Percentiles rank a stretch among this genome's conserved stretches.
These are phyloP conservation scores for Butorides virescens DNA, from an alignment of 2,113 vertebrate genomes.

Conservation along the genomic window DNA sequence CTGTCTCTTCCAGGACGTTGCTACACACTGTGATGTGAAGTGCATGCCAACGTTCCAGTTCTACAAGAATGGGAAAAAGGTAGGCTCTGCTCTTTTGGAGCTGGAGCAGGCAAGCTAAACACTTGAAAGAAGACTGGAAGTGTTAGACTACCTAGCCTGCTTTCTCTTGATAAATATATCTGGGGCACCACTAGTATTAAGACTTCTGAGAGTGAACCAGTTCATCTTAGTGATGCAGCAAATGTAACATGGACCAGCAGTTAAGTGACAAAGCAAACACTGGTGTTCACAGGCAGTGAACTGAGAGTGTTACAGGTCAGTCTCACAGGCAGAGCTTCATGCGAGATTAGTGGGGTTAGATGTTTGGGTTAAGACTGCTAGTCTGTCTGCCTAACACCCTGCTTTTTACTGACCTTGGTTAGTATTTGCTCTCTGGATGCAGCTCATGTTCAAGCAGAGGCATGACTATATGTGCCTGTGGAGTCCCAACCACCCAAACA, in stretches of 20 bases:
- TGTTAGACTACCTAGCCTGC: not conserved
- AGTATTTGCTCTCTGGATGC: not conserved
- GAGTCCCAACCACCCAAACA: not conserved
- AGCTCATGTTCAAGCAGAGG: not conserved
- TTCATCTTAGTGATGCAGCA: not conserved
- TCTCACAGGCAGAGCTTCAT: not conserved
- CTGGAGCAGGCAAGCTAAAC: not conserved
- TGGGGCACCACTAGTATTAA: not conserved
- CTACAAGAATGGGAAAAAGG: conserved; percentile 81
- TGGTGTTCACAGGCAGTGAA: not conserved
- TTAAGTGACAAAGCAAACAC: not conserved
- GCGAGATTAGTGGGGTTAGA: not conserved
- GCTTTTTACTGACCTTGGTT: not conserved
- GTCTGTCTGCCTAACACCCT: not conserved
- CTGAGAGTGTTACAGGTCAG: not conserved
- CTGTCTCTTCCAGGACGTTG: conserved; percentile 81
- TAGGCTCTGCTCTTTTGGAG: conserved; percentile 43
- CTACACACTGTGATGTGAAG: conserved; percentile 71
- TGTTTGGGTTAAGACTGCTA: not conserved
- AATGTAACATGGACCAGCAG: not conserved
- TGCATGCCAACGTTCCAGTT: conserved; percentile 96
- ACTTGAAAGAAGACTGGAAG: not conserved
- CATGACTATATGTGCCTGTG: not conserved
- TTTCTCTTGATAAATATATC: not conserved
- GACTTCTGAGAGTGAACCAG: not conserved